Base-by-base conservation (phyloP, 2,113 vertebrate genomes). In the Albula glossodonta region DNA sequence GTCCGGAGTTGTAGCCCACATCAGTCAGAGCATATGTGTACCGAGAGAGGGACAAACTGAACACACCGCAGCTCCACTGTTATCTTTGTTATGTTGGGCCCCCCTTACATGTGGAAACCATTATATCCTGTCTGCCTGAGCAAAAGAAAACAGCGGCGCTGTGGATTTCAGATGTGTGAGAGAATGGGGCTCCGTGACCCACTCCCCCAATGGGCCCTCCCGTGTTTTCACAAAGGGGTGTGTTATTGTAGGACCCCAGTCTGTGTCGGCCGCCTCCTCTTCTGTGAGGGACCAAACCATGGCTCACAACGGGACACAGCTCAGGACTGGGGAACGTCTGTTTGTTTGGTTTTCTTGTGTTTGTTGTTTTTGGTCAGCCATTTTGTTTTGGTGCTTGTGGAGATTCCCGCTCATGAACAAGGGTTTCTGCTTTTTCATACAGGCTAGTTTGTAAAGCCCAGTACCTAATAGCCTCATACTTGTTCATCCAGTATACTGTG, bases 101-200 rank as follows among this genome's bases (percentile, higher is more conserved):
- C 89, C 86, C 79, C 86, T 89, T 93, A 94, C 95, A 95, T 94
- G 94, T 96, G 95, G 94, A 95, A 96, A 92, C 90, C 92, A 95
- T 96, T 96, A 96, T 93, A 92, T 94, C 91, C 94, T 93, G 94
- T 95, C 94, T 95, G 92, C 90, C 91, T 93, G 91, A 92, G 92
- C 87, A 90, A 92, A 93, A 88, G 91, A 93, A 95, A 95, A 94
- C 91, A 90, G 91, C 86, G 89, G 89, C 90, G 90, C 88, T 88
- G 78, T 74, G 60, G 87, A 74, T 87, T 84, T 53, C 85, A 89
- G 84, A 86, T 86, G 86, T 87, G 86, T 86, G 79, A 86, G 86
- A 86, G 89, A 80, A 88, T 91, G 88, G 83, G 31, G 85, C 84
- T 52, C 81, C 17, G 83, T 90, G 85, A 87, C 90, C 88, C 90